Base-by-base conservation (phyloP, 2,113 vertebrate species). In the Ploceus nigricollis region DNA sequence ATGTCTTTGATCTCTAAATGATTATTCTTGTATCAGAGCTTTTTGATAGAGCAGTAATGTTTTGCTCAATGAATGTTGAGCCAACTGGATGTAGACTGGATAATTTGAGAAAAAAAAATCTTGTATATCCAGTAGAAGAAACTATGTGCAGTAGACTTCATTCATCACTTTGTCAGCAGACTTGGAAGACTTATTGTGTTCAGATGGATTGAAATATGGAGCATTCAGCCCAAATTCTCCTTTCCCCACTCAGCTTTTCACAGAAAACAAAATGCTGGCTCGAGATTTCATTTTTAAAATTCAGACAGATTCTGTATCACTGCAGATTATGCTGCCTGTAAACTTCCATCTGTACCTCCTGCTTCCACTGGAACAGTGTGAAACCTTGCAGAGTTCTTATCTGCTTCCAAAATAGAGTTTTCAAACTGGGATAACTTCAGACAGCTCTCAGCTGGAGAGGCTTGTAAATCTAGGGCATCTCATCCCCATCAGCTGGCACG, bases 331-430 rank as follows among this genome's bases (percentile, higher is more conserved):
- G n/a, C 79, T 93, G 82, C 79, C 71, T 83, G 69, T 93, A 94
- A 93, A 89, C 82, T 93, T 96, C 94, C 85, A 87, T 89, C 92
- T 94, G 87, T 37, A 90, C 90, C 90, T 92, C 94, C 93, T 96
- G 94, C 86, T 80, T 96, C 83, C 56, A 7, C 45, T 75, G 86
- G 82, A 93, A 60, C 90, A 75, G 85, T 45, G 47, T 58, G 92
- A 96, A 96, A 42, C 79, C 90, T 92, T 56, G 35, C 75, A 60
- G 45, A 66, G 60, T 56, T 83, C 92, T 94, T 81, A 66, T 81
- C 82, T 91, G 42, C 56, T 80, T 96, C 92, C 94, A 94, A 93
- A 96, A 93, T 70, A 81, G 81, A 87, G 42, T 77, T 96, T 93
- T 96, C 92, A 90, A 82, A 92, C 71, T 44, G 47, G 87, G 82